Evolutionary conservation across 2,888 invertebrate genomes (phyloP), one percentile per base, ranked within the genome.

Genomic region (Metopia argyrocephala): DNA sequence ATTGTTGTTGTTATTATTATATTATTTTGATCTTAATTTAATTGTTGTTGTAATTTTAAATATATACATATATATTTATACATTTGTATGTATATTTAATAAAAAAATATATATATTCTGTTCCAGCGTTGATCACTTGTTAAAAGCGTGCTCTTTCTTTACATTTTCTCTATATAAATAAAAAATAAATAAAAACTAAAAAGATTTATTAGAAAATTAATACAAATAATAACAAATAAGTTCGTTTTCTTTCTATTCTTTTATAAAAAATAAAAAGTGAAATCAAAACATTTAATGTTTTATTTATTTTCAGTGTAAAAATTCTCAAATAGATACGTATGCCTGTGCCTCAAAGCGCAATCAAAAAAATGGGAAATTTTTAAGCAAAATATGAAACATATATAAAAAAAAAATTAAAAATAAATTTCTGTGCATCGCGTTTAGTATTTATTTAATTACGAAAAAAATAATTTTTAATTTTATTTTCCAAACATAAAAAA

Each of bases 61-160:
- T n/a, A n/a, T n/a, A n/a, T n/a, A n/a, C n/a, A n/a, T n/a, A n/a
- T n/a, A n/a, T n/a, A n/a, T n/a, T n/a, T n/a, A n/a, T n/a, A n/a
- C n/a, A n/a, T n/a, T n/a, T n/a, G n/a, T n/a, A n/a, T n/a, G n/a
- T n/a, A n/a, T n/a, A n/a, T n/a, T n/a, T n/a, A 31, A 31, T 12
- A 1, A 9, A 31, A 1, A 9, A 31, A 15, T 3, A 38, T 3
- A 38, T 0, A 38, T 31, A 52, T 73, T 61, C 46, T 68, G 21
- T 71, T 54, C 45, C 70, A 70, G n/a, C n/a, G n/a, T 75, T 57
- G 78, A 81, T 81, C 81, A 81, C 78, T 81, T 70, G 66, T 71
- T 70, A 59, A 56, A 78, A 81, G 81, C 81, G 81, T 81, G 81
- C 73, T 81, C 74, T 78, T 73, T 69, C 66, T 62, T 57, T 62